A percentile compares a stretch with the other conserved stretches of the same genome.
Conservation (phyloP, 2,888 invertebrate species). For the Trichacis sp. region DNA sequence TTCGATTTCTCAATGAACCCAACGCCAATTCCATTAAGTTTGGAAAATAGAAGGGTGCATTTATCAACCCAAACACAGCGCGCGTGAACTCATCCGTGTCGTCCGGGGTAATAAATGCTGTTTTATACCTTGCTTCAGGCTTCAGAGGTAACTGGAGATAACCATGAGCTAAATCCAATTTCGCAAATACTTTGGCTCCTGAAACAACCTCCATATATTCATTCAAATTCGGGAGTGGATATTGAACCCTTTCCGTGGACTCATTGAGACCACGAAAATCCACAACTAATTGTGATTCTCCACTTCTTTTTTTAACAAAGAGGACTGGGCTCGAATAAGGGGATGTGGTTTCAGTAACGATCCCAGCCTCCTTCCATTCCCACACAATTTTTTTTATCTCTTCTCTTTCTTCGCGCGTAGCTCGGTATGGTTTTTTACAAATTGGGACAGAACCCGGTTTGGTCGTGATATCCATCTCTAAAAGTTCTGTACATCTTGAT, state of each 20-base stretch:
- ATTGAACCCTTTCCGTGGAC: conserved; percentile 23
- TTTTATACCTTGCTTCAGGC: conserved; percentile 26
- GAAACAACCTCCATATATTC: conserved; percentile 23
- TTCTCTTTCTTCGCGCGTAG: conserved; percentile 20
- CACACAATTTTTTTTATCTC: conserved; percentile 27
- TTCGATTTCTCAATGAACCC: conserved; percentile 21
- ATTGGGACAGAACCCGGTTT: too few relatives aligned
- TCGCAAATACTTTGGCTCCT: not conserved
- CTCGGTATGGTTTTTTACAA: too few relatives aligned
- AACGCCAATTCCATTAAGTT: conserved; percentile 31
- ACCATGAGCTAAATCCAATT: conserved; percentile 22
- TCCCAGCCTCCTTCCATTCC: conserved; percentile 28
- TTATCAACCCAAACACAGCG: conserved; percentile 51
- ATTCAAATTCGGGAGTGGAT: conserved; percentile 29
- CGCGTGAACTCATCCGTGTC: conserved; percentile 47
- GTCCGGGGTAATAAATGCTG: conserved; percentile 45
- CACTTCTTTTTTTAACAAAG: conserved; percentile 33
- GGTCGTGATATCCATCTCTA: too few relatives aligned
- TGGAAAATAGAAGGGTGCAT: conserved; percentile 50
- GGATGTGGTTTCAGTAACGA: conserved; percentile 28
- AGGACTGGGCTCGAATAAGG: conserved; percentile 39
- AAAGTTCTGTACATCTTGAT: too few relatives aligned
- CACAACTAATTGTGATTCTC: conserved; percentile 27
- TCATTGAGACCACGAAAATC: too few relatives aligned
- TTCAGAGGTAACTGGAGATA: conserved; percentile 37